Base-by-base conservation (phyloP, 2,888 invertebrate genomes). In the Phengaris arion region DNA sequence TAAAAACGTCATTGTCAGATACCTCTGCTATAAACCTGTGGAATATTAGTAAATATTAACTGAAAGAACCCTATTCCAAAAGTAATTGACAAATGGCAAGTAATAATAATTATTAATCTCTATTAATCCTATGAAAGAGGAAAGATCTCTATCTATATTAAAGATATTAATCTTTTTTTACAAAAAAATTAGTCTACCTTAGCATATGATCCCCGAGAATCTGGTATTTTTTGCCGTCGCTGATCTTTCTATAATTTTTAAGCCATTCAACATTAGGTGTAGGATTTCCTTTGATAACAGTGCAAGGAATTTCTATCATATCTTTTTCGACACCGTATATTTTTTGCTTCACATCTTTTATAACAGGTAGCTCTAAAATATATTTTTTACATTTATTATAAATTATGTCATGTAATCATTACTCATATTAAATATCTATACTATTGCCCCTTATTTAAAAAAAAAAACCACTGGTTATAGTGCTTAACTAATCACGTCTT, bases 191-290 rank as follows among this genome's bases (percentile, higher is more conserved):
- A 68, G 5, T 9, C 59, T 79, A 87, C 89, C 79, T 84, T 10
- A 89, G 77, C 75, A 81, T 83, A 12, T 86, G 77, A 73, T 85
- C 81, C 13, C 74, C 78, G 75, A 79, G 81, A 46, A 83, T 79
- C n/a, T 74, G 79, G 74, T 80, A 78, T 72, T 77, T 76, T 22
- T 59, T 76, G 13, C 73, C 77, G 4, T 52, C 79, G 1, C 73
- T 73, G 2, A 88, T 51, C 15, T 75, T 75, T 0, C 54, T 57
- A 5, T 78, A 81, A 74, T 86, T 81, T 45, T 81, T 80, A 7
- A 76, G 80, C 89, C 89, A 89, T 8, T 74, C 80, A 0, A 88
- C 82, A 0, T 45, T 45, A 6, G 89, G 88, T 0, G 13, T 22
- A 0, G 89, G 89, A 7, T 78, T 75, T 0, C 86, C 89, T 3